These are phyloP conservation scores for Boulengerochromis microlepis DNA, from an alignment of 2,113 vertebrate species.

Conservation along the genomic window DNA sequence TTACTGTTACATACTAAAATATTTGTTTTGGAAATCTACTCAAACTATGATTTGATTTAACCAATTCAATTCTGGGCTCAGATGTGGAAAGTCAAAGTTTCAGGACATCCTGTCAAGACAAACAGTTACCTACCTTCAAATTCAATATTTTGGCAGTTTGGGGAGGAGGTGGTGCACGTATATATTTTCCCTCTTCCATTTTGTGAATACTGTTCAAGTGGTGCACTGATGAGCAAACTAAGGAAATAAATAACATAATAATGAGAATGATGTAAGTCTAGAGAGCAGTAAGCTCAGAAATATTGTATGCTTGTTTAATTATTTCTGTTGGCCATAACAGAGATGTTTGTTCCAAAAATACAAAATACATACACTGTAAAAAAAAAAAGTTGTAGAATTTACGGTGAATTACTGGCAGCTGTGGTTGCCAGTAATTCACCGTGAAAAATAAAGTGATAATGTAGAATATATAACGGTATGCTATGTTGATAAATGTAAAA, in stretches of 20 bases:
- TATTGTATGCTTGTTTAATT: background rate
- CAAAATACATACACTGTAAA: background rate
- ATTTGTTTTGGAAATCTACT: background rate
- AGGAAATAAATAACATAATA: background rate
- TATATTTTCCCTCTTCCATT: background rate
- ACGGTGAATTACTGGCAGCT: too few relatives aligned
- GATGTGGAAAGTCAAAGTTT: background rate
- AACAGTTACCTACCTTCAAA: background rate
- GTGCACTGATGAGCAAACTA: background rate
- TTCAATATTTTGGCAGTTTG: background rate
- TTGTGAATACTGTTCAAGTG: background rate
- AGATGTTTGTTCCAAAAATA: background rate
- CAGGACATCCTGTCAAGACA: background rate
- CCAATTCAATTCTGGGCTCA: background rate
- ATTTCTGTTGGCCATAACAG: background rate
- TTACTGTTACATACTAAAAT: background rate
- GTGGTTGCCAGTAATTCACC: too few relatives aligned
- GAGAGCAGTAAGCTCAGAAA: background rate
- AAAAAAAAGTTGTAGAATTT: too few relatives aligned
- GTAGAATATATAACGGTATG: too few relatives aligned
- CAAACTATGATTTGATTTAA: background rate
- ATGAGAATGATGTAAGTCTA: background rate
- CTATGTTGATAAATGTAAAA: too few relatives aligned
- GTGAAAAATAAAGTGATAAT: too few relatives aligned
- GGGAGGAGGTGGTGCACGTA: background rate